These are phyloP conservation scores for Holotrichia oblita DNA, from an alignment of 1,140 invertebrate species.

Conservation along the genomic window DNA sequence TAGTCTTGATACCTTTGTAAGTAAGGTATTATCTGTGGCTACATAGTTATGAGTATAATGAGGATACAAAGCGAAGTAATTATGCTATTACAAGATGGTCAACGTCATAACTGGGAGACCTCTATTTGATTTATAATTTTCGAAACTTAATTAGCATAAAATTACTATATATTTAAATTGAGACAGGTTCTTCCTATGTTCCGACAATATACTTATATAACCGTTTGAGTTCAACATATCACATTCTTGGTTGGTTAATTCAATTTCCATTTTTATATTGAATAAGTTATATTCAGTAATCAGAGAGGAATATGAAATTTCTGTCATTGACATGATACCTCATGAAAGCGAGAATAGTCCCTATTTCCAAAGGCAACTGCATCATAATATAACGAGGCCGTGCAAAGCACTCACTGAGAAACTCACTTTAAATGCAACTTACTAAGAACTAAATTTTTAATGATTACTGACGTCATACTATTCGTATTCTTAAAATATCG, in stretches of 20 bases:
- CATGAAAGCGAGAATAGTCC: neutral
- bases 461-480: too few relatives aligned
- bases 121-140: conserved; percentile 45
- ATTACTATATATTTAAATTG: conserved; percentile 41
- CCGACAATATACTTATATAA: neutral
- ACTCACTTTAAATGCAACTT: too few relatives aligned
- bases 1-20: too few relatives aligned
- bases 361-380: neutral
- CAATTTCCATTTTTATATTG: neutral
- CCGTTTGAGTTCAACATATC: neutral
- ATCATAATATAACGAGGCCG: too few relatives aligned
- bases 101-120: conserved; percentile 41
- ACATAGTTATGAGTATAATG: too few relatives aligned
- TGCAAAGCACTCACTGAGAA: too few relatives aligned
- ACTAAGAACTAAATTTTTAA: too few relatives aligned
- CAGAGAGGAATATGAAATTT: neutral
- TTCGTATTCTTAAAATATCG: too few relatives aligned
- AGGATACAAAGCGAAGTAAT: conserved; percentile 46
- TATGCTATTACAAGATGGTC: conserved; percentile 46
- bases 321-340: neutral
- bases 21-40: too few relatives aligned
- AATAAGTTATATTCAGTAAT: neutral
- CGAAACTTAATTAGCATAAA: conserved; percentile 46
- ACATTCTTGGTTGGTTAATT: neutral
- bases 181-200: neutral